Evolutionary conservation across 1,140 invertebrate species (phyloP), one percentile per base, ranked within the genome.

Genomic region (Drosophila cardini): DNA sequence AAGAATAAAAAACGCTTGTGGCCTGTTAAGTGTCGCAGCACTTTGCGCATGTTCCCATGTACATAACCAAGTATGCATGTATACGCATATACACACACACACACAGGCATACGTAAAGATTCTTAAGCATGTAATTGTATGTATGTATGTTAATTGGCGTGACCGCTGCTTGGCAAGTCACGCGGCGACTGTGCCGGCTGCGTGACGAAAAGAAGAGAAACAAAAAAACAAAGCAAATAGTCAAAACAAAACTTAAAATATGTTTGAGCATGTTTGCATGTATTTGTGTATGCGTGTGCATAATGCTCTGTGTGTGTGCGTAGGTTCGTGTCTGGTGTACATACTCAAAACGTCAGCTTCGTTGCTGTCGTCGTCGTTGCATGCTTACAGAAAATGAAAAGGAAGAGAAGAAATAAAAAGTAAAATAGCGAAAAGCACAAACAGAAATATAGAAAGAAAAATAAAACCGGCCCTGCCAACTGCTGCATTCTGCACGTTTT

Each of bases 381-480:
- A 72, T 73, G 74, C 71, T 72, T 72, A 67, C 64, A 74, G 72
- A 74, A 69, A 69, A 74, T 32, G 72, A 77, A 77, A 74, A 74
- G 42, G 64, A 71, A 75, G 60, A 71, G 64, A 71, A 75, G 60
- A 71, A 61, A 60, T 43, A 58, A 64, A 56, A 68, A 65, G 64
- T 73, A 61, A 68, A 43, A 34, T 63, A 43, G 43, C 34, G 55
- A 53, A 68, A 46, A 43, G 11, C 5, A 58, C 40, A 21, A 69
- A 9, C 21, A 26, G 21, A 21, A n/a, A n/a, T n/a, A n/a, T n/a
- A n/a, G n/a, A n/a, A n/a, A 57, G 57, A 40, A 57, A 38, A 57
- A 21, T 42, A 48, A 79, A 87, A 87, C 83, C 84, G 84, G 79
- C 76, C 63, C 69, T 63, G 32, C 40, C 68, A 78, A 79, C 58